Evolutionary conservation across 1,140 invertebrate species (phyloP).

Genomic region (Bombus picipes): DNA sequence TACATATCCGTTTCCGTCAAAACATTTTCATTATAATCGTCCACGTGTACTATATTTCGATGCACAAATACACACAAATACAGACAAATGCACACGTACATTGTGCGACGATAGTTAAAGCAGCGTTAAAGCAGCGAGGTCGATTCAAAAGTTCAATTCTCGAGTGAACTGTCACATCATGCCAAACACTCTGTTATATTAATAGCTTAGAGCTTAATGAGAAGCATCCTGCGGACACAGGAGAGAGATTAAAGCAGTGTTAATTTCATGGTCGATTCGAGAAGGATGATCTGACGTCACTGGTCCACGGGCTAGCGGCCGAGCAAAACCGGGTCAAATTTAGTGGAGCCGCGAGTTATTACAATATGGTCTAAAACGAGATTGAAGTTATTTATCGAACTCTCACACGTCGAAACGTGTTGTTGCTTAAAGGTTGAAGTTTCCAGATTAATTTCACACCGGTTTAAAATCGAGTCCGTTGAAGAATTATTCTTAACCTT

Average conservation of each 20-base stretch:
- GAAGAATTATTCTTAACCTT: neutral
- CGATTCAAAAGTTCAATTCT: neutral
- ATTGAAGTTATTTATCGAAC: conserved; percentile 39
- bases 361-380: conserved; percentile 27
- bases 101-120: neutral
- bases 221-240: no score
- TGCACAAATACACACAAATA: neutral
- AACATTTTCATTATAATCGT: neutral
- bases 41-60: neutral
- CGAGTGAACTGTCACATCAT: neutral
- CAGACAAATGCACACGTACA: neutral
- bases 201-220: conserved; percentile 10
- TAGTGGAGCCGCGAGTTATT: conserved; percentile 27
- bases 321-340: conserved; percentile 47
- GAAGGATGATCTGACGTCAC: conserved; percentile 16
- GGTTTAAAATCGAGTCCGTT: neutral
- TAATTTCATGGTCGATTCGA: conserved; percentile 29
- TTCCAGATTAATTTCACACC: neutral
- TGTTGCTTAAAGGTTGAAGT: neutral
- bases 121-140: neutral
- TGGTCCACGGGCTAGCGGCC: neutral
- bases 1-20: no score
- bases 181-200: neutral
- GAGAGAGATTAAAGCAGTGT: neutral
- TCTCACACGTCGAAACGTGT: neutral